Base-by-base conservation (phyloP, 1,140 invertebrate species). In the Bombus sibiricus region DNA sequence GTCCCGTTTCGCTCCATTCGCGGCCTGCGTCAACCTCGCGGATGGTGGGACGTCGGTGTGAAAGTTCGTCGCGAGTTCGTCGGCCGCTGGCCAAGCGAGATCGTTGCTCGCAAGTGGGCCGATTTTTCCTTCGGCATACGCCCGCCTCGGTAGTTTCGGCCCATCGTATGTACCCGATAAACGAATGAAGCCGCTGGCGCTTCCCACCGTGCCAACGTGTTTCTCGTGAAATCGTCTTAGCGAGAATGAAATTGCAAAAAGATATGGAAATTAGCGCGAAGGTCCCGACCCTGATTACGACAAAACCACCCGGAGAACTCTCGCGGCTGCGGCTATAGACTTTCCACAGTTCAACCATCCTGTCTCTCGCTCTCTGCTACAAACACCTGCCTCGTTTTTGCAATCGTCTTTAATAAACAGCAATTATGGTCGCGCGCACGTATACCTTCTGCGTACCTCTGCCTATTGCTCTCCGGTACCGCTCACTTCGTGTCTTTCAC, bases 351-450 rank as follows among this genome's bases (percentile, higher is more conserved):
- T 69, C 53, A 74, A 69, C 85, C 15, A 43, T 47, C 37, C 57
- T 53, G n/a, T 37, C 47, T 53, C 47, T n/a, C 25, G 72, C 41
- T n/a, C 53, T 64, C 25, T 15, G 25, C n/a, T 22, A 12, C 73
- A 43, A 39, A 74, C 91, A 92, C 89, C 91, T 92, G 90, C 86
- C 74, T 79, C 53, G 68, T 86, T 91, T 88, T 91, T 89, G 83
- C 85, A 82, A 90, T 90, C 88, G 68, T 74, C 81, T 89, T 90
- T 92, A 92, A 92, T 91, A 91, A 90, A 88, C 88, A 74, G 88
- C 83, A 88, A 90, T 92, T 90, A 89, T 76, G 87, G 80, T 83
- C 22, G n/a, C n/a, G 39, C 53, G 37, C 25, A 25, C 74, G 80
- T 76, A 34, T 28, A 15, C 3, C 47, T 6, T 22, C 59, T 81